A percentile compares a stretch with the other conserved stretches of the same genome.
phyloP scores from a whole-genome alignment of 2,888 invertebrate genomes.

The Clusia tigrina region DNA sequence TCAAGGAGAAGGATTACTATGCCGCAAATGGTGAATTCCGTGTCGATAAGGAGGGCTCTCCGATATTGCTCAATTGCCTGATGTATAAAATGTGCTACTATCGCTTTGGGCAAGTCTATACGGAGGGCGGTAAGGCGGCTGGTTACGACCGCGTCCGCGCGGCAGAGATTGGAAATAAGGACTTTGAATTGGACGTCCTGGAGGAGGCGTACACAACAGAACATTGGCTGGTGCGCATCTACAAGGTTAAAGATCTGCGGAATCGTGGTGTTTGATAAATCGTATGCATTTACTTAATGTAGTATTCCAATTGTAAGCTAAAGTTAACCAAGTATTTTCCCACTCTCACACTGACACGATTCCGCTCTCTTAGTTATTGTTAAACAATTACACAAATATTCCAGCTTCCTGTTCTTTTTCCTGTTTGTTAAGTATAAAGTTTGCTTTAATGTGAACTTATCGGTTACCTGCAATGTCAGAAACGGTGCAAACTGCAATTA shows the following conservation, averaged over 20 bases:
- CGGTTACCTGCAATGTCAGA: too few relatives aligned
- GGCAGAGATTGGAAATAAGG: slow-evolving; percentile 98
- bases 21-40: slow-evolving; percentile 95
- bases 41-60: slow-evolving; percentile 93
- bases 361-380: too few relatives aligned
- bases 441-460: too few relatives aligned
- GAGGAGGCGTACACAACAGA: slow-evolving; percentile 99
- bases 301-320: too few relatives aligned
- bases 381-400: too few relatives aligned
- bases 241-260: slow-evolving; percentile 94
- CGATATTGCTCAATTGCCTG: slow-evolving; percentile 90
- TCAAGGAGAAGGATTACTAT: slow-evolving; percentile 97
- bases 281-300: too few relatives aligned
- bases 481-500: too few relatives aligned
- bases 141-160: slow-evolving; percentile 96
- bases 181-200: slow-evolving; percentile 96
- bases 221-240: slow-evolving; percentile 98
- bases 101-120: slow-evolving; percentile 93
- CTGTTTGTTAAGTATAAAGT: too few relatives aligned
- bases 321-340: too few relatives aligned
- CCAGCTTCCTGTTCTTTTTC: too few relatives aligned
- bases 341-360: too few relatives aligned
- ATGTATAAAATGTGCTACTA: slow-evolving; percentile 99
- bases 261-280: slow-evolving; percentile 87
- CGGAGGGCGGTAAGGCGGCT: slow-evolving; percentile 93